Evolutionary conservation across 2,797 vertebrate genomes (phyloP).

Genomic region (Acestrorhynchus altus): DNA sequence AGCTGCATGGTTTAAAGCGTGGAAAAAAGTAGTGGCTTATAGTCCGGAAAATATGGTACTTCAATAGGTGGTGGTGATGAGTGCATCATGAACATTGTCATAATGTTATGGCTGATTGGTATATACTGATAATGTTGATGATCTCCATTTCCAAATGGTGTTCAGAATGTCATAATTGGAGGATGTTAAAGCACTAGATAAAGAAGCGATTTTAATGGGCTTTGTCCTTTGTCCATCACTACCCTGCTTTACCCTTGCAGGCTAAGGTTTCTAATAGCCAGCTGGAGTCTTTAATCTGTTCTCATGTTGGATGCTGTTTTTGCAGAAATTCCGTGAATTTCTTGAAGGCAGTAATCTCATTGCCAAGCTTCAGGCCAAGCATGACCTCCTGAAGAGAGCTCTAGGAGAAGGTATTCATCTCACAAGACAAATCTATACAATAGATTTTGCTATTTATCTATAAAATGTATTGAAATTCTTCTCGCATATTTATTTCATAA

Average conservation of each 20-base stretch:
- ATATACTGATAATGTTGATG: no score
- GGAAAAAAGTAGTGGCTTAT: no score
- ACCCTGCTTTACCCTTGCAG: background rate
- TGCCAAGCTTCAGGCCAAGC: slow-evolving; percentile 98
- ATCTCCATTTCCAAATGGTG: background rate
- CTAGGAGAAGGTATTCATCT: slow-evolving; percentile 88
- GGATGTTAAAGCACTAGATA: background rate
- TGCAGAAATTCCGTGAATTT: slow-evolving; percentile 98
- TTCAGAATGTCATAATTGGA: background rate
- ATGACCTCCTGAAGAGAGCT: slow-evolving; percentile 93
- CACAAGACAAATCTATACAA: background rate
- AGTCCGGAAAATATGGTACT: no score
- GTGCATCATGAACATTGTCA: no score
- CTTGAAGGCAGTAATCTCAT: slow-evolving; percentile 99
- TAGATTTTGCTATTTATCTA: background rate
- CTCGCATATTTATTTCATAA: no score
- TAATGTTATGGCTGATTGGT: no score
- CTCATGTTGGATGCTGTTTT: slow-evolving; percentile 54
- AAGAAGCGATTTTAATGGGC: background rate
- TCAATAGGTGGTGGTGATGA: no score
- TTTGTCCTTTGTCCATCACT: background rate
- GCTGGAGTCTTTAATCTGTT: background rate
- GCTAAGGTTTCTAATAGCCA: background rate
- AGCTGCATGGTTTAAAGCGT: no score
- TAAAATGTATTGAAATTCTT: no score